Evolutionary conservation across 2,888 invertebrate species (phyloP).

Genomic region (Lepidocyrtoides sp.): DNA sequence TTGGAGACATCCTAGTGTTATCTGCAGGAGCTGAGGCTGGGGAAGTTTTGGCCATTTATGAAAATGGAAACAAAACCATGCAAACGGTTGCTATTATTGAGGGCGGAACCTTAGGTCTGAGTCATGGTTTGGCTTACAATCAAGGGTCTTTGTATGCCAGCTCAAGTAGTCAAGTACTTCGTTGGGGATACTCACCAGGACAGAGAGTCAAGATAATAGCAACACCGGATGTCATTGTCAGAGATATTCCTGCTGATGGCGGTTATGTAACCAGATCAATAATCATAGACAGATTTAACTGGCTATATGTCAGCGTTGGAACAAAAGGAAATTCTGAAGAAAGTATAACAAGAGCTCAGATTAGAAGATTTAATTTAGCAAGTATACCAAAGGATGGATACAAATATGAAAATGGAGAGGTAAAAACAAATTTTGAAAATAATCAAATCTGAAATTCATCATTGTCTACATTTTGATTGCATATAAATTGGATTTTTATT

Average conservation of each 20-base stretch:
- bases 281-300: slow-evolving; percentile 60
- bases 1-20: slow-evolving; percentile 80
- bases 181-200: slow-evolving; percentile 83
- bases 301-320: slow-evolving; percentile 79
- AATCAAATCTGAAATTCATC: too few relatives aligned
- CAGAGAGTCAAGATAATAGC: slow-evolving; percentile 35
- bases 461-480: too few relatives aligned
- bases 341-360: slow-evolving; percentile 69
- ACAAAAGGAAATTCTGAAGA: slow-evolving; percentile 78
- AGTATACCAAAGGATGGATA: slow-evolving; percentile 21
- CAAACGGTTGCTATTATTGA: slow-evolving; percentile 46
- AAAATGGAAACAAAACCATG: slow-evolving; percentile 51
- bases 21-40: slow-evolving; percentile 7
- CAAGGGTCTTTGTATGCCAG: slow-evolving; percentile 81
- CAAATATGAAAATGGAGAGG: slow-evolving; percentile 43
- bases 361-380: slow-evolving; percentile 74
- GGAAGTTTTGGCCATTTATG: slow-evolving; percentile 44
- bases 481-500: too few relatives aligned
- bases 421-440: too few relatives aligned
- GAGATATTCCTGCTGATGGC: slow-evolving; percentile 62
- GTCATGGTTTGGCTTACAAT: slow-evolving; percentile 79
- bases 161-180: slow-evolving; percentile 66
- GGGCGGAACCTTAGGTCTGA: slow-evolving; percentile 40
- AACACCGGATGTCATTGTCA: slow-evolving; percentile 69
- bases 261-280: slow-evolving; percentile 78